phyloP scores from a whole-genome alignment of 2,888 invertebrate genomes.

The Rhagonycha lutea region DNA sequence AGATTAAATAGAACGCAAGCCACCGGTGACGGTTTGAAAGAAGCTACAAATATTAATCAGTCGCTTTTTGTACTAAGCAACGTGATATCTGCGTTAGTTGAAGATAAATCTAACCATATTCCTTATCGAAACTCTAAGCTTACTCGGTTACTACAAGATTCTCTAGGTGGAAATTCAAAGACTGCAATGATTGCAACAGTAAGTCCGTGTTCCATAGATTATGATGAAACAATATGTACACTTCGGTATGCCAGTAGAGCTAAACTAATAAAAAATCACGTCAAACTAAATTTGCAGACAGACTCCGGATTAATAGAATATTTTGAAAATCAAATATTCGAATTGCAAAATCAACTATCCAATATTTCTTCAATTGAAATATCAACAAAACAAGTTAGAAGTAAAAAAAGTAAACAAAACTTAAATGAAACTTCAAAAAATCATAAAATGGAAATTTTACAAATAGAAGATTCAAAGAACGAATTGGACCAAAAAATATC shows the following conservation, averaged over 20 bases:
- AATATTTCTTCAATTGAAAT: background rate
- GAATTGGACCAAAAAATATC: conserved; percentile 82
- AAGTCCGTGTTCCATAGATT: conserved; percentile 95
- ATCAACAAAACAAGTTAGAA: background rate
- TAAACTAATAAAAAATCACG: conserved; percentile 95
- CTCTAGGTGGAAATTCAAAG: conserved; percentile 94
- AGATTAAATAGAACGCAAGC: conserved; percentile 96
- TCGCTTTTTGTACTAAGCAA: conserved; percentile 97
- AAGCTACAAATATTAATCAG: conserved; percentile 97
- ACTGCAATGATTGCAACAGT: conserved; percentile 96
- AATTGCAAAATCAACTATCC: conserved; percentile 51
- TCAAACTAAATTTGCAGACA: conserved; percentile 95
- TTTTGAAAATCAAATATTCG: conserved; percentile 90
- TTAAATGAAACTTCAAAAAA: conserved; percentile 30
- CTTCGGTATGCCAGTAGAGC: conserved; percentile 96
- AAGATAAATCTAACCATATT: conserved; percentile 95
- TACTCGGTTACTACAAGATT: conserved; percentile 92
- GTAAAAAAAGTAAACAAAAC: background rate
- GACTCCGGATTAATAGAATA: conserved; percentile 93
- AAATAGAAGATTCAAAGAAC: conserved; percentile 64
- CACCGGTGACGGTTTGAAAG: conserved; percentile 87
- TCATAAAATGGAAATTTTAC: background rate
- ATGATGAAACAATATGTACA: conserved; percentile 96
- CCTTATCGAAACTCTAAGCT: conserved; percentile 98
- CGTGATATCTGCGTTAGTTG: conserved; percentile 96